Evolutionary conservation across 2,113 vertebrate genomes (phyloP), one percentile per base, ranked within the genome.

Genomic region (Dinomys branickii): DNA sequence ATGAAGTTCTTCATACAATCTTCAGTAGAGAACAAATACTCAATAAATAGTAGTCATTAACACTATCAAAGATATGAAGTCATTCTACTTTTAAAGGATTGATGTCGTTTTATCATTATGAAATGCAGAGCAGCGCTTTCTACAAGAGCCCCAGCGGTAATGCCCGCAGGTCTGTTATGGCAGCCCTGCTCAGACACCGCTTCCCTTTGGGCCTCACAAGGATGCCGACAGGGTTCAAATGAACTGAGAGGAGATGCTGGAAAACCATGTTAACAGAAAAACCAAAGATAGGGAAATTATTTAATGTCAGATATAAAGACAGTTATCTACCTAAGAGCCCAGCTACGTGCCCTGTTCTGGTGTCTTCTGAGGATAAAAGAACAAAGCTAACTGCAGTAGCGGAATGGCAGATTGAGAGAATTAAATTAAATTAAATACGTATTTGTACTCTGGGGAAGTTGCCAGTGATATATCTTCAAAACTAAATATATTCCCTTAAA

Each of bases 351-450:
- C 87, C 14, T 16, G 6, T 0, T 87, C 22, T 7, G 7, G 0
- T 88, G 41, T 94, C 61, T 61, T 93, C 56, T 44, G 33, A 56
- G 41, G n/a, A 59, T 2, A 0, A 91, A 93, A 22, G 89, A 56
- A 3, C 33, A 65, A 88, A 96, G 22, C 5, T 0, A 88, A 71
- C 41, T 65, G 11, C 19, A 38, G 5, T 38, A 77, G 54, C 88
- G 20, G 38, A 78, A 58, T 26, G 59, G 52, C 24, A 83, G 14
- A 35, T 61, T n/a, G 47, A 14, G 22, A 85, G 11, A 87, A 94
- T 85, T 85, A 77, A 91, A 94, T 85, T 85, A 77, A 91, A 33
- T 78, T 90, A 93, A 91, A 96, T 47, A 65, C 10, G 9, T 17
- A 33, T 13, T 41, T 30, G 33, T 13, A 47, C 93, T 95, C 50